A percentile compares a stretch with the other conserved stretches of the same genome.
Evolutionary conservation across 2,797 vertebrate genomes (phyloP).

Genomic region (Hoplostethus atlanticus): DNA sequence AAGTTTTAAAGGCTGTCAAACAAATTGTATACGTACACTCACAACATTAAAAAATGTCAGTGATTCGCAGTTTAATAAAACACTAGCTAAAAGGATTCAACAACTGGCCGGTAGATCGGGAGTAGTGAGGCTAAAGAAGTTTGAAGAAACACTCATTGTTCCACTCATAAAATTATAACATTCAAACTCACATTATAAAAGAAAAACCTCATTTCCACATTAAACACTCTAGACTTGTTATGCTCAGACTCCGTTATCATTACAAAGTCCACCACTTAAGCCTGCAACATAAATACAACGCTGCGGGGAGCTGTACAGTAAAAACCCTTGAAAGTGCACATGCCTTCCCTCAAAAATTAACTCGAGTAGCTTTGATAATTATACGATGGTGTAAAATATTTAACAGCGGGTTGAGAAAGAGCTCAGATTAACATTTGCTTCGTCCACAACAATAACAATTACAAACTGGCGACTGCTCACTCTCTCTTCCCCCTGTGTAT

Average conservation of each 20-base stretch:
- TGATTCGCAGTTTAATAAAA: background rate
- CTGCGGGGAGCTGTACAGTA: conserved; percentile 65
- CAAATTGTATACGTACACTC: background rate
- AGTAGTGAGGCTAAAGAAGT: conserved; percentile 31
- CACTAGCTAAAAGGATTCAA: background rate
- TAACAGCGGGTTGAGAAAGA: conserved; percentile 47
- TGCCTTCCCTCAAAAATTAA: conserved; percentile 77
- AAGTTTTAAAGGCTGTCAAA: too few species aligned
- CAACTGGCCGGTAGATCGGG: background rate
- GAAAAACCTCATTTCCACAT: conserved; percentile 67
- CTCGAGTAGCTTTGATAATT: conserved; percentile 77
- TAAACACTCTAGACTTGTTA: conserved; percentile 78
- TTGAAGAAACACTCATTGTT: conserved; percentile 62
- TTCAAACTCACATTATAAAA: conserved; percentile 65
- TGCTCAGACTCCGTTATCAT: conserved; percentile 73
- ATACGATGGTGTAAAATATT: conserved; percentile 76
- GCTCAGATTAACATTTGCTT: conserved; percentile 45
- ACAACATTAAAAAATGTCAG: background rate
- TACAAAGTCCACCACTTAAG: conserved; percentile 83
- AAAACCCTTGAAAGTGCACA: conserved; percentile 66
- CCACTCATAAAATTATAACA: conserved; percentile 62
- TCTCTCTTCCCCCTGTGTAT: conserved; percentile 19
- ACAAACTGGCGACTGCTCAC: conserved; percentile 66
- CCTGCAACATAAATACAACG: conserved; percentile 80
- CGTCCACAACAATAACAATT: conserved; percentile 71